Base-by-base conservation (phyloP, 2,888 invertebrate genomes). In the Nomada hirtipes region DNA sequence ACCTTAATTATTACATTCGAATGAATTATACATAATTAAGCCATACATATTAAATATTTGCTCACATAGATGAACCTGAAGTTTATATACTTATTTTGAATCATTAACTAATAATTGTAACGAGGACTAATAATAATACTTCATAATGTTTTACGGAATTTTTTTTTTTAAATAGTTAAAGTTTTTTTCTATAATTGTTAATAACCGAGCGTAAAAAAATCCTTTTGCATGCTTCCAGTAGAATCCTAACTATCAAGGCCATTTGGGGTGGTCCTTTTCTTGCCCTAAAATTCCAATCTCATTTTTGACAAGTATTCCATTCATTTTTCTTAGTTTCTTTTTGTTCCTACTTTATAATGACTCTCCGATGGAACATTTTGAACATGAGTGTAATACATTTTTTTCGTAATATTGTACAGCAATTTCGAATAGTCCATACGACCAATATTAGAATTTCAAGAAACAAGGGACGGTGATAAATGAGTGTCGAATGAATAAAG, bases 181-280 rank as follows among this genome's bases (percentile, higher is more conserved):
- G 36, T 29, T 52, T 53, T 59, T 65, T 71, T 57, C 52, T 29
- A 64, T 68, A 44, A 68, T 53, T 74, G 36, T 59, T 79, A 55
- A 88, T 83, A 85, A 86, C 89, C 91, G 91, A 92, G 92, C 92
- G 92, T 92, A 91, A 92, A 92, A 90, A 64, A 79, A 84, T 82
- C 82, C 76, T 79, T 90, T 85, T 90, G 92, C 92, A 92, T 92
- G 92, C 86, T 86, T 90, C 90, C 90, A 86, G 84, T 90, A 89
- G 91, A 77, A 89, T 90, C 91, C 91, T 91, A 91, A 91, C 89
- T 90, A 76, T 89, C 89, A 90, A 89, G 87, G 89, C 83, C 83
- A 79, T 82, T 85, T 88, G 88, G 89, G 86, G 85, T 86, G 89
- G 89, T 88, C 82, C 87, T 85, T 83, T 79, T 88, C 67, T 81